These are phyloP conservation scores for Synanthedon formicaeformis DNA, from an alignment of 2,888 invertebrate genomes.

Conservation along the genomic window DNA sequence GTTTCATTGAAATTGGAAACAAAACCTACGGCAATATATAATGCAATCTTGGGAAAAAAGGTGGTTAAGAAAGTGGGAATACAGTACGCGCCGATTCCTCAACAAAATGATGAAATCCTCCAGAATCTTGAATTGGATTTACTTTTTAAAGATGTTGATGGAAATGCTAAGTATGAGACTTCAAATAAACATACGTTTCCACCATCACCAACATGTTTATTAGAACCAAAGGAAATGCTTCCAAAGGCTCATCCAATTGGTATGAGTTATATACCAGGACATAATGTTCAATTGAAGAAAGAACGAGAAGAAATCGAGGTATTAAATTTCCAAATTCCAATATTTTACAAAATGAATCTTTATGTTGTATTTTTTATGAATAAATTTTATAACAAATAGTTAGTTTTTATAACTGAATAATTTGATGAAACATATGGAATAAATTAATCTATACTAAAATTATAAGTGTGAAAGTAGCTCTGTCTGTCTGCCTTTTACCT, in stretches of 20 bases:
- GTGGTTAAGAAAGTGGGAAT: constrained; percentile 1
- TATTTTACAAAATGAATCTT: too few species aligned
- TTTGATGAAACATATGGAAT: too few species aligned
- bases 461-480: too few species aligned
- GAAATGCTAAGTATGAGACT: neutral
- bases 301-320: neutral
- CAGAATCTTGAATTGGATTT: neutral
- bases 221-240: neutral
- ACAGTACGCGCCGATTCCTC: constrained; percentile 21
- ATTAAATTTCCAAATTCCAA: too few species aligned
- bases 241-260: neutral
- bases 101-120: neutral
- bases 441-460: too few species aligned
- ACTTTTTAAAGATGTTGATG: neutral
- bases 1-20: neutral
- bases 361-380: too few species aligned
- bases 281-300: neutral
- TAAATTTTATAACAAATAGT: too few species aligned
- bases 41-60: too few species aligned
- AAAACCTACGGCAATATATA: neutral
- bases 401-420: too few species aligned
- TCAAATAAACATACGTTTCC: neutral
- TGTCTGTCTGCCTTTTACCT: too few species aligned
- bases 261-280: neutral
- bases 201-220: neutral